phyloP scores from a whole-genome alignment of 2,888 invertebrate species.

The Coelogynopora nodosa region DNA sequence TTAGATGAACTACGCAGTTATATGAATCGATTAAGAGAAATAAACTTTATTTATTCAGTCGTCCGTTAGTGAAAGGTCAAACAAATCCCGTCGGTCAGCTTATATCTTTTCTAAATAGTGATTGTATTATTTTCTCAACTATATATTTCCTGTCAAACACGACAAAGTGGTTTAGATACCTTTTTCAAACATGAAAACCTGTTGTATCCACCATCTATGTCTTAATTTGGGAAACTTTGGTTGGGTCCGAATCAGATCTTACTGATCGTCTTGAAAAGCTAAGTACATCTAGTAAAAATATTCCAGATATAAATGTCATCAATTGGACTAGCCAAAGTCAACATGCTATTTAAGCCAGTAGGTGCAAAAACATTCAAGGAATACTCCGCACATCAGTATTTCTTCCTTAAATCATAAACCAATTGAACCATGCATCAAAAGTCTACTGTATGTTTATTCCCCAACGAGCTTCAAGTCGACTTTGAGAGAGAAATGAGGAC shows the following conservation, averaged over 20 bases:
- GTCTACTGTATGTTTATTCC: neutral
- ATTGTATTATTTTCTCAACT: neutral
- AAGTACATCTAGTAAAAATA: neutral
- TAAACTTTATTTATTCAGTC: neutral
- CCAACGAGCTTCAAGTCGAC: neutral
- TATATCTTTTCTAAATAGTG: neutral
- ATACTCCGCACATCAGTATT: neutral
- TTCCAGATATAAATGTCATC: neutral
- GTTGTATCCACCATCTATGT: neutral
- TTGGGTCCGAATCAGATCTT: neutral
- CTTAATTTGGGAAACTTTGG: neutral
- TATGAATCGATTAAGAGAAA: neutral
- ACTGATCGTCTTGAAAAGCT: neutral
- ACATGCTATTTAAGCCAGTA: neutral
- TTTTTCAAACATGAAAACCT: neutral
- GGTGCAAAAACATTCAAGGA: neutral
- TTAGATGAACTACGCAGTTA: neutral
- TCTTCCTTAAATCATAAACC: neutral
- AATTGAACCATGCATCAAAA: too few species aligned
- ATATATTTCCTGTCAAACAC: neutral
- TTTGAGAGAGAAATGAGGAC: too few species aligned
- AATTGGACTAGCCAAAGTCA: neutral
- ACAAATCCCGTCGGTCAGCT: neutral
- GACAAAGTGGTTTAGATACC: neutral
- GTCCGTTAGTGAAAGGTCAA: neutral